Evolutionary conservation across 2,888 invertebrate species (phyloP).

Genomic region (Drosophila fungiperda): DNA sequence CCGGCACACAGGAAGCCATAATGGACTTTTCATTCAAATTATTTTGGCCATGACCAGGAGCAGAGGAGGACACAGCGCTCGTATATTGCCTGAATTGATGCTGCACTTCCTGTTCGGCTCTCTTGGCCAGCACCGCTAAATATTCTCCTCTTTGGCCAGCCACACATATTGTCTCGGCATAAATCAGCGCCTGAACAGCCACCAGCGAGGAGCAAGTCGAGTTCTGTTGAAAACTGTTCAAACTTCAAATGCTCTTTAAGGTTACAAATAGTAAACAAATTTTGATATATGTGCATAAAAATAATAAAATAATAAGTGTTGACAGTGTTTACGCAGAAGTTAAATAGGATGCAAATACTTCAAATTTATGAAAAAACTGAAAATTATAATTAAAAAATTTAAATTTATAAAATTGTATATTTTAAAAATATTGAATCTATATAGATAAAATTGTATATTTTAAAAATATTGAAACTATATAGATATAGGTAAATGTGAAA

Average conservation of each 20-base stretch:
- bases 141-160: constrained; percentile 31
- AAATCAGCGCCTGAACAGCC: constrained; percentile 59
- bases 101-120: constrained; percentile 69
- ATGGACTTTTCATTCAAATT: constrained; percentile 85
- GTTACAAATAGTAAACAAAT: neutral
- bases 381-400: neutral
- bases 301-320: neutral
- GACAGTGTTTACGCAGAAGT: neutral
- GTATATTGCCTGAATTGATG: constrained; percentile 77
- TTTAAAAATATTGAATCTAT: neutral
- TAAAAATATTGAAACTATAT: neutral
- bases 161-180: constrained; percentile 63
- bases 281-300: neutral
- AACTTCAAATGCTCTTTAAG: constrained; percentile 32
- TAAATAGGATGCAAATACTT: neutral
- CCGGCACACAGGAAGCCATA: constrained; percentile 80
- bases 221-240: neutral
- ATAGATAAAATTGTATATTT: neutral
- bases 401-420: neutral
- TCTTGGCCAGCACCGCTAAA: constrained; percentile 36
- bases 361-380: too few species aligned
- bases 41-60: constrained; percentile 64
- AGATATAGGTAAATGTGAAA: neutral
- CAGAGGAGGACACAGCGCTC: constrained; percentile 35
- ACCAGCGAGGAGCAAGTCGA: neutral